Percentiles rank a stretch among this genome's conserved stretches.
Evolutionary conservation across 2,797 vertebrate species (phyloP).

Genomic region (Enteromius mattozi): DNA sequence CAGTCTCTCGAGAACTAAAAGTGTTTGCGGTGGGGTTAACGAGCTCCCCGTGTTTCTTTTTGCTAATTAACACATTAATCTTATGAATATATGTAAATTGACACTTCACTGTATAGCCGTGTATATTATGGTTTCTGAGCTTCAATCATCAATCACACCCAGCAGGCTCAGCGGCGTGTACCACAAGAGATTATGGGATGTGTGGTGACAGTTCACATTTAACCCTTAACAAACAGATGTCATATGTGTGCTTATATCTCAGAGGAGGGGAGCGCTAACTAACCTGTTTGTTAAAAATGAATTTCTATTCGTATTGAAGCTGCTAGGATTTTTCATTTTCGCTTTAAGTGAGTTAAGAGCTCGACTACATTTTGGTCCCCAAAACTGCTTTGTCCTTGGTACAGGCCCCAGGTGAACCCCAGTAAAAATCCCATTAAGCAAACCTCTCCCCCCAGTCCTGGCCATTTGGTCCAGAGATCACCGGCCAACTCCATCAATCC

Average conservation of each 20-base stretch:
- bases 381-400: slow-evolving; percentile 38
- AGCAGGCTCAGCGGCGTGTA: slow-evolving; percentile 29
- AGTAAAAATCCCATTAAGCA: slow-evolving; percentile 58
- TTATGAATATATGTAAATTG: slow-evolving; percentile 61
- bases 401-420: slow-evolving; percentile 51
- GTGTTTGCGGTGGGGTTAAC: slow-evolving; percentile 61
- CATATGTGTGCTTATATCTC: slow-evolving; percentile 25
- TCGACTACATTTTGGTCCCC: background rate
- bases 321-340: background rate
- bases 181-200: slow-evolving; percentile 42
- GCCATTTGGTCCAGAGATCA: slow-evolving; percentile 55
- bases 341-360: background rate
- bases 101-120: slow-evolving; percentile 23
- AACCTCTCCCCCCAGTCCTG: slow-evolving; percentile 46
- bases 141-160: slow-evolving; percentile 51
- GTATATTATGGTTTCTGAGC: slow-evolving; percentile 6
- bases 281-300: slow-evolving; percentile 10
- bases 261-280: slow-evolving; percentile 7
- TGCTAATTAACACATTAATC: slow-evolving; percentile 63
- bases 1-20: slow-evolving; percentile 52
- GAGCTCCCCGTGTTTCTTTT: slow-evolving; percentile 57
- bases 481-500: slow-evolving; percentile 60
- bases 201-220: slow-evolving; percentile 49
- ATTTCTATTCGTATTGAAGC: background rate
- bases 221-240: slow-evolving; percentile 47